Conservation (phyloP, 2,888 invertebrate genomes). For the Stenodema calcarata region DNA sequence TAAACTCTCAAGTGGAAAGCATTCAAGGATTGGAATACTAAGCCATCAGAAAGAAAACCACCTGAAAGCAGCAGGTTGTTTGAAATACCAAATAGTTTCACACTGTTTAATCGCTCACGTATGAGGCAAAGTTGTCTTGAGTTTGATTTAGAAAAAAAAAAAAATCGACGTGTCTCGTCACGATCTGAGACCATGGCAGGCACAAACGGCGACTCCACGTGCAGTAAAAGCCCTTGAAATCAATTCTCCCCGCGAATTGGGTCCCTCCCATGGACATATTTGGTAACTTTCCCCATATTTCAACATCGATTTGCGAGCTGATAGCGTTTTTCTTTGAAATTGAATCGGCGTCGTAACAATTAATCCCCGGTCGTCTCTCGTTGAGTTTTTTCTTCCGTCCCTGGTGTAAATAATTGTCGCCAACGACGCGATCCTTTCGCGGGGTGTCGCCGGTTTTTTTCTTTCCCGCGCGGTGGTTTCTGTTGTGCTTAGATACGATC, state of each 20-base stretch:
- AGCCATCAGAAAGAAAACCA: too few relatives aligned
- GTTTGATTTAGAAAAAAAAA: too few relatives aligned
- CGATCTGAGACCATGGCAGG: too few relatives aligned
- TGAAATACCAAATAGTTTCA: too few relatives aligned
- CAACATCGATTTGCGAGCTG: not conserved
- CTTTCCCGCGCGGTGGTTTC: not conserved
- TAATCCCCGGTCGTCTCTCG: not conserved
- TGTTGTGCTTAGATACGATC: not conserved
- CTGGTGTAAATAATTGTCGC: not conserved
- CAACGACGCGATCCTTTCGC: not conserved
- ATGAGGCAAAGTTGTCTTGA: too few relatives aligned
- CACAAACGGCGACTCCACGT: not conserved
- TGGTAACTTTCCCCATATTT: not conserved
- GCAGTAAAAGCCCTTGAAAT: not conserved
- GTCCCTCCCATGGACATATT: not conserved
- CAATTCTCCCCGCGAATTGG: not conserved
- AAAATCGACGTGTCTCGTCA: too few relatives aligned
- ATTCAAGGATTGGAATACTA: too few relatives aligned
- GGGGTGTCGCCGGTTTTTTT: not conserved
- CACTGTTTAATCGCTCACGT: too few relatives aligned
- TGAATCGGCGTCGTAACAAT: not conserved
- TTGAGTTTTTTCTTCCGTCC: not conserved
- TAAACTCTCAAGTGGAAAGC: too few relatives aligned
- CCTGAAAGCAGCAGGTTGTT: too few relatives aligned
- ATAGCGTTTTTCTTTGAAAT: not conserved